phyloP scores from a whole-genome alignment of 2,888 invertebrate species.

The Mimachlamys varia region DNA sequence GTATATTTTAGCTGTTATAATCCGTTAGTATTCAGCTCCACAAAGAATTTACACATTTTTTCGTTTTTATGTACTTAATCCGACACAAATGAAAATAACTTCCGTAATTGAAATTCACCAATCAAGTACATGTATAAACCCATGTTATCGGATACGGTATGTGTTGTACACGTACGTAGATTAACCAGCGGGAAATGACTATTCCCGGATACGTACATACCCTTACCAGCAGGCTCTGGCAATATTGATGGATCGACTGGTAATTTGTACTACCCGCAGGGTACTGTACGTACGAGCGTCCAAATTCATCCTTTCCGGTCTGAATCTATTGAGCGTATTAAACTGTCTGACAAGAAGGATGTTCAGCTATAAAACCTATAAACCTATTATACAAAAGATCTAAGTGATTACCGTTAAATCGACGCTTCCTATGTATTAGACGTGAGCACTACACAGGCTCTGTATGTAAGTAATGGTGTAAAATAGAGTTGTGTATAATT shows the following conservation, averaged over 20 bases:
- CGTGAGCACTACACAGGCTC: background rate
- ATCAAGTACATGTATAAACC: background rate
- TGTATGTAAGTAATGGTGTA: background rate
- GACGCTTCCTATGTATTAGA: background rate
- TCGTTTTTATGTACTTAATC: background rate
- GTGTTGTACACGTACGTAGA: background rate
- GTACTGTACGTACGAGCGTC: background rate
- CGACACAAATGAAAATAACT: background rate
- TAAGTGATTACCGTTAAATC: background rate
- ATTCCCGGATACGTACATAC: background rate
- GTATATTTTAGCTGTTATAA: background rate
- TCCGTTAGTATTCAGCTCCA: background rate
- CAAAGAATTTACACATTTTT: background rate
- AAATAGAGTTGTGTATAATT: background rate
- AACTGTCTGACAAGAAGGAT: background rate
- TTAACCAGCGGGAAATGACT: background rate
- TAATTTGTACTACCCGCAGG: background rate
- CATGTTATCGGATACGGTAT: background rate
- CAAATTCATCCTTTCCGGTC: slow-evolving; percentile 1
- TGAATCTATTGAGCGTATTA: background rate
- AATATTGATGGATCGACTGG: no score
- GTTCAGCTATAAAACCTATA: background rate
- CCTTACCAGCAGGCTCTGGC: background rate
- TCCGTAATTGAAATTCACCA: background rate
- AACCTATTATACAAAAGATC: background rate